A percentile compares a stretch with the other conserved stretches of the same genome.
phyloP scores from a whole-genome alignment of 2,888 invertebrate species.

The Pycnomerus fuliginosus region DNA sequence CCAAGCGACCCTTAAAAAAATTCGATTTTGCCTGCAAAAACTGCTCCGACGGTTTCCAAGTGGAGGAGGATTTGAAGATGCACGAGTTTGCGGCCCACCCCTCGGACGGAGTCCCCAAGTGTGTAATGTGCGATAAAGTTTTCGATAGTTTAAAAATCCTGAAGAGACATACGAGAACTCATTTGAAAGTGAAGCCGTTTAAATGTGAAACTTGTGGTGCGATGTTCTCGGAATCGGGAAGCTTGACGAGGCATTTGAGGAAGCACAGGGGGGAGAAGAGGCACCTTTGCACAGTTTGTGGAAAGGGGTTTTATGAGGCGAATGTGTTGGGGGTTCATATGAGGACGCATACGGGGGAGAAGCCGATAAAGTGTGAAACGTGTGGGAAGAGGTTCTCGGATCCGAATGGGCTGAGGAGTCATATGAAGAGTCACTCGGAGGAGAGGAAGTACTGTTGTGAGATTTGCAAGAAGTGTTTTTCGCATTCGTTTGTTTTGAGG shows the following conservation, averaged over 20 bases:
- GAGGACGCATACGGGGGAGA: slow-evolving; percentile 45
- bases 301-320: slow-evolving; percentile 46
- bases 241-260: slow-evolving; percentile 42
- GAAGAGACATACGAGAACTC: slow-evolving; percentile 42
- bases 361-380: slow-evolving; percentile 41
- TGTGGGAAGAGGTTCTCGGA: slow-evolving; percentile 43
- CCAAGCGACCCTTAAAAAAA: slow-evolving; percentile 5
- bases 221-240: slow-evolving; percentile 44
- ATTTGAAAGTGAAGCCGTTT: slow-evolving; percentile 43
- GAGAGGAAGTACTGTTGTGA: slow-evolving; percentile 41
- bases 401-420: slow-evolving; percentile 43
- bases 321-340: slow-evolving; percentile 44
- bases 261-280: slow-evolving; percentile 46
- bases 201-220: slow-evolving; percentile 40
- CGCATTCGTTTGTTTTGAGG: slow-evolving; percentile 44
- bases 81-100: slow-evolving; percentile 44
- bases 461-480: slow-evolving; percentile 42
- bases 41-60: slow-evolving; percentile 38
- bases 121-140: slow-evolving; percentile 41
- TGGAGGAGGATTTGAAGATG: slow-evolving; percentile 38
- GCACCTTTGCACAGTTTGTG: slow-evolving; percentile 44
- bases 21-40: slow-evolving; percentile 31
- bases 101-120: slow-evolving; percentile 33
- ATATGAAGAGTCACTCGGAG: slow-evolving; percentile 44
- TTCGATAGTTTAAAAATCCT: slow-evolving; percentile 42